A percentile compares a stretch with the other conserved stretches of the same genome.
Conservation (phyloP, 2,797 vertebrate genomes). For the Luscinia megarhynchos region DNA sequence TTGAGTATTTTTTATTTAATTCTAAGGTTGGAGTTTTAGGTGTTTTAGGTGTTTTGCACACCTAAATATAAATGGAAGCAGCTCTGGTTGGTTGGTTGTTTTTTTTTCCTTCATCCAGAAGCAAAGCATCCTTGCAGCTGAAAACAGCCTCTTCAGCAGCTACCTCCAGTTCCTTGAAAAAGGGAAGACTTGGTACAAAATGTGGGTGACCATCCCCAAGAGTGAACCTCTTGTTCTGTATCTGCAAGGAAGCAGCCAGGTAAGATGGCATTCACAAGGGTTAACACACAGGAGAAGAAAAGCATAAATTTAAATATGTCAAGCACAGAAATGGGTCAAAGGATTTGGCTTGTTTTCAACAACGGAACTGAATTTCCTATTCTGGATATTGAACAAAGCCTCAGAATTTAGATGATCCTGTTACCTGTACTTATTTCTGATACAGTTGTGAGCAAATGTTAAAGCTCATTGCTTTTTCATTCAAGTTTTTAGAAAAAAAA, state of each 20-base stretch:
- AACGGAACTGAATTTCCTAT: slow-evolving; percentile 32
- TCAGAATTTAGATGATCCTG: background rate
- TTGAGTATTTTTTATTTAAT: background rate
- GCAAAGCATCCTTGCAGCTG: slow-evolving; percentile 75
- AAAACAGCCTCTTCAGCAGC: slow-evolving; percentile 84
- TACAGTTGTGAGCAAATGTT: background rate
- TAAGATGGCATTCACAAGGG: slow-evolving; percentile 19
- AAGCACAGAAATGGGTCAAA: slow-evolving; percentile 65
- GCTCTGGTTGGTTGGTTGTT: background rate
- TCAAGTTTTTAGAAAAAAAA: background rate
- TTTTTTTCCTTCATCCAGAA: slow-evolving; percentile 71
- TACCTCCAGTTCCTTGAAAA: slow-evolving; percentile 87
- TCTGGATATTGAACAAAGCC: slow-evolving; percentile 8
- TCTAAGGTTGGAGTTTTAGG: background rate
- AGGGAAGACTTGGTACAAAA: slow-evolving; percentile 86
- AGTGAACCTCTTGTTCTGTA: slow-evolving; percentile 86
- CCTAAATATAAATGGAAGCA: background rate
- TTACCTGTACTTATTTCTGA: background rate
- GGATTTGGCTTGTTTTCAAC: slow-evolving; percentile 67
- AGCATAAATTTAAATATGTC: background rate
- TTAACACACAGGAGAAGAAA: background rate
- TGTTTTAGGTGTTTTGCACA: background rate
- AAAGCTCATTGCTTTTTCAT: background rate
- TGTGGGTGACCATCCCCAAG: slow-evolving; percentile 85
- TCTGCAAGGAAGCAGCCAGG: slow-evolving; percentile 85